These are phyloP conservation scores for Ylistrum balloti DNA, from an alignment of 1,140 invertebrate genomes.

Conservation along the genomic window DNA sequence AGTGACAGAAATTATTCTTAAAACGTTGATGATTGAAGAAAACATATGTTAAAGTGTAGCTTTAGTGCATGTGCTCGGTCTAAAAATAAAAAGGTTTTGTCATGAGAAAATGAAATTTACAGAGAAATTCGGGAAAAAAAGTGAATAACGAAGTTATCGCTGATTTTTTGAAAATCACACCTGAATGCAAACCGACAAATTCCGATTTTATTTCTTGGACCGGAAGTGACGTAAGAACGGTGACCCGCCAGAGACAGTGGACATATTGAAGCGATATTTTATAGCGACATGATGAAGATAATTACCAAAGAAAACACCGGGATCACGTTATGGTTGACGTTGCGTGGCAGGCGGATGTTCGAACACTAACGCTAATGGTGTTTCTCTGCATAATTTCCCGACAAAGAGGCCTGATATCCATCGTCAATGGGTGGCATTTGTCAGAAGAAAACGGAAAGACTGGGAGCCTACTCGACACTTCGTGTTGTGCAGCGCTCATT, in stretches of 20 bases:
- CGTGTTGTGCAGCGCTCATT: conserved; percentile 36
- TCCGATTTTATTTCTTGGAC: background rate
- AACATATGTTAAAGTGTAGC: too few species aligned
- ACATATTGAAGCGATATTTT: too few species aligned
- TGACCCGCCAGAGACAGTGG: background rate
- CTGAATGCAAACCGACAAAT: background rate
- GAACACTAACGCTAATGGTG: conserved; percentile 35
- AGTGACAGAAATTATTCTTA: too few species aligned
- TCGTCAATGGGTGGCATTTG: conserved; percentile 36
- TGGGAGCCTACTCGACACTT: conserved; percentile 37
- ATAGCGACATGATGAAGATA: too few species aligned
- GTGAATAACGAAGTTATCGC: background rate
- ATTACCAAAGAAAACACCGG: background rate
- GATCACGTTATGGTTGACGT: background rate
- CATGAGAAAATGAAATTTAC: too few species aligned
- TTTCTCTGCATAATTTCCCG: conserved; percentile 18
- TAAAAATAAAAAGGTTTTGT: too few species aligned
- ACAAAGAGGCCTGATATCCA: background rate
- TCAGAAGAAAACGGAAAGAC: conserved; percentile 39
- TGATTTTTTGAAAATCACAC: background rate
- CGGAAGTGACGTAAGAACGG: background rate
- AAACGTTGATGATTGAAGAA: too few species aligned
- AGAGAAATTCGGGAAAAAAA: too few species aligned
- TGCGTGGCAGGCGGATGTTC: background rate
- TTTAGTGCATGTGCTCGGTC: too few species aligned